Base-by-base conservation (phyloP, 2,113 vertebrate genomes). In the Syngnathus floridae region DNA sequence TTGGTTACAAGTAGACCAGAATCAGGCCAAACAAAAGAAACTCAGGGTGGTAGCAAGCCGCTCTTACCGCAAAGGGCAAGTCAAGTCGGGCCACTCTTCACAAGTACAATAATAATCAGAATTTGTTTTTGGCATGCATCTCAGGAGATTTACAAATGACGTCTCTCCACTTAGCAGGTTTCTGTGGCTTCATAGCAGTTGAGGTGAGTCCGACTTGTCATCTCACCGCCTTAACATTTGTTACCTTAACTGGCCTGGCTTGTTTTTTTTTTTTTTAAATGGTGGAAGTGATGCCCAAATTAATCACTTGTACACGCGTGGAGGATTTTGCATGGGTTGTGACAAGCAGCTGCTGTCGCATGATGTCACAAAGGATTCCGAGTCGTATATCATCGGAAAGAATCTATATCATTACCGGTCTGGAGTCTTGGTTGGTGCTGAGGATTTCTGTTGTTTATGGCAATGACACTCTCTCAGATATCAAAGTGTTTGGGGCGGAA, bases 191-290 rank as follows among this genome's bases (percentile, higher is more conserved):
- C 40, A 43, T 51, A 11, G 52, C 52, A 5, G 21, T 3, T 13
- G 62, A 66, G 22, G 49, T 84, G 80, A 74, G 71, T 84, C 78
- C 80, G 65, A 64, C 46, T 79, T 35, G 63, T 75, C 74, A 41
- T 65, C 46, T 67, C n/a, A 56, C 56, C 11, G 61, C 69, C 58
- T 64, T 69, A 73, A 79, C 11, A 71, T 78, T 68, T 81, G 64
- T 69, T 69, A 56, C 71, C 60, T 61, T 35, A 79, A 75, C 37
- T 5, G 40, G 38, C 54, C 57, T 40, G 9, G 17, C 26, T 31
- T 31, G 26, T 3, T 31, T 31, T 31, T 26, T 26, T 1, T 26
- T 26, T 31, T 31, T 31, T 31, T 31, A 31, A 31, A 31, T 61
- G 8, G 59, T 14, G n/a, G n/a, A 22, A 12, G 3, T 16, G 59